Conservation (phyloP, 2,797 vertebrate species). For the Myripristis jacobus region DNA sequence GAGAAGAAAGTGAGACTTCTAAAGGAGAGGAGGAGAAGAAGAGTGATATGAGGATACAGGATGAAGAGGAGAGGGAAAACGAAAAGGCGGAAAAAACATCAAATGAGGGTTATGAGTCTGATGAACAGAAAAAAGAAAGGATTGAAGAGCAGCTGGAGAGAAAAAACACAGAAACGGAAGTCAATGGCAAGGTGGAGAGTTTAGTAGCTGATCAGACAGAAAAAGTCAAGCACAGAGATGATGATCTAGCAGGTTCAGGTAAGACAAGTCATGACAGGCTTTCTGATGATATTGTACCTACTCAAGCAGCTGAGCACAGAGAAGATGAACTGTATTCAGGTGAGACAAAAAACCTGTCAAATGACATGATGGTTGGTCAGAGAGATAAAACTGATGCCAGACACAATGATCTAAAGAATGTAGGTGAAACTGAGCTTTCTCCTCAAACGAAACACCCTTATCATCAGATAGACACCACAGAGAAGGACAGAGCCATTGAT, state of each 20-base stretch:
- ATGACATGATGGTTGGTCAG: background rate
- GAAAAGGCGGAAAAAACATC: background rate
- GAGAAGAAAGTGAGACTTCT: background rate
- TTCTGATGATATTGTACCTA: background rate
- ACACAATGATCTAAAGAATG: background rate
- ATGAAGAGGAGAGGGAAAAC: background rate
- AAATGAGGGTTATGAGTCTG: background rate
- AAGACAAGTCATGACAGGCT: background rate
- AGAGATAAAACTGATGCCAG: background rate
- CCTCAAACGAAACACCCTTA: background rate
- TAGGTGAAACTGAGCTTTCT: constrained; percentile 1
- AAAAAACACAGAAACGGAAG: background rate
- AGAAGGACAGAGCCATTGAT: background rate
- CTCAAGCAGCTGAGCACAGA: background rate
- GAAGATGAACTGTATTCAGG: background rate
- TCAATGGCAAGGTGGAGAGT: background rate
- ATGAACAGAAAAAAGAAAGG: background rate
- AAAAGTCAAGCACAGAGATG: background rate
- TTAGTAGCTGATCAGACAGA: background rate
- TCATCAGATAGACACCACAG: background rate
- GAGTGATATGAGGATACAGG: background rate
- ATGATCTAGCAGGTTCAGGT: constrained; percentile 3
- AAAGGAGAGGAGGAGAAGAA: constrained; percentile 6
- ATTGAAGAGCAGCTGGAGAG: background rate
- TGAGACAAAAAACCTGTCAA: background rate